Conservation (phyloP, 2,888 invertebrate genomes). For the Drosophila borborema region DNA sequence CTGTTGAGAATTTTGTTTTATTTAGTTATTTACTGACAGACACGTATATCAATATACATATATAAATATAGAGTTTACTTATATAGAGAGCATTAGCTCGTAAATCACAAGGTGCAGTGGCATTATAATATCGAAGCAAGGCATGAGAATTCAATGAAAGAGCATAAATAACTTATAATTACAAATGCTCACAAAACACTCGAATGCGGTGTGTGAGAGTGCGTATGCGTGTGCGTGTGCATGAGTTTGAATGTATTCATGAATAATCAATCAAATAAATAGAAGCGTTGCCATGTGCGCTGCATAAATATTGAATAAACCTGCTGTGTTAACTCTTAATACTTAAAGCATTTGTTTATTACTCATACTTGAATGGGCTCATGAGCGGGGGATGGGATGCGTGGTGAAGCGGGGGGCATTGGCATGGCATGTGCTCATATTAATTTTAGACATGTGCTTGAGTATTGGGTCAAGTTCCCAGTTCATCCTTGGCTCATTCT, state of each 20-base stretch:
- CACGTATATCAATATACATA: not conserved
- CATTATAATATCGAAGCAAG: conserved; percentile 23
- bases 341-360: conserved; percentile 22
- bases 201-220: not conserved
- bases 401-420: not conserved
- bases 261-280: conserved; percentile 35
- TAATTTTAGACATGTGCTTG: conserved; percentile 21
- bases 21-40: conserved; percentile 26
- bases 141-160: conserved; percentile 9
- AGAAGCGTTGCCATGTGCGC: conserved; percentile 42
- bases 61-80: conserved; percentile 10
- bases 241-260: conserved; percentile 6
- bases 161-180: conserved; percentile 18
- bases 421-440: not conserved
- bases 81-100: conserved; percentile 3
- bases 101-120: conserved; percentile 40
- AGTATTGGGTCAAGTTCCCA: conserved; percentile 26
- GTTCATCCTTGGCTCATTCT: conserved; percentile 3
- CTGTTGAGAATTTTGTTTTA: conserved; percentile 9
- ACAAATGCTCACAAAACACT: conserved; percentile 13
- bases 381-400: too few species aligned
- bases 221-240: not conserved
- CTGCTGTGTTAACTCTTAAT: conserved; percentile 11
- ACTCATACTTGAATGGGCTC: not conserved
- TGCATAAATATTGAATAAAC: conserved; percentile 51